Base-by-base conservation (phyloP, 2,888 invertebrate species). In the Drosophila kambysellisi region DNA sequence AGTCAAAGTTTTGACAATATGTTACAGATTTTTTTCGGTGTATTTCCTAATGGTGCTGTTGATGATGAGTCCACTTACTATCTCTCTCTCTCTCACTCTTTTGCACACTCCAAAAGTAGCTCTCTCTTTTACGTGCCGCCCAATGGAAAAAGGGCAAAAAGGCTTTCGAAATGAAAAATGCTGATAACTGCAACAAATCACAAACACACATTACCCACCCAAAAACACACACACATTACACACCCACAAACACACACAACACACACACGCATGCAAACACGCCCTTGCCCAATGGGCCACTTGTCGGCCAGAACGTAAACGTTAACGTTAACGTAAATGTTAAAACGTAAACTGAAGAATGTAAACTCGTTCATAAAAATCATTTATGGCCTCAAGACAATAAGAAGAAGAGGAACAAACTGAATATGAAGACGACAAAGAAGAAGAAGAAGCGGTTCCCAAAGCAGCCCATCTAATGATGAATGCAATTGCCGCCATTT, bases 401-500 rank as follows among this genome's bases (percentile, higher is more conserved):
- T 43, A 74, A 64, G 51, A 65, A 62, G 43, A 57, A 35, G 9
- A 53, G 12, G 12, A 15, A 17, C 17, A 12, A 56, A 56, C 17
- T n/a, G 17, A 25, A 46, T 15, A 46, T 32, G 12, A 48, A 60
- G 37, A 59, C 1, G 8, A n/a, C 12, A 17, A 6, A 53, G 20
- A 37, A 39, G 41, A 65, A 4, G 20, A 20, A n/a, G 39, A 51
- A 35, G 33, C 43, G 70, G 52, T 76, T 56, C 68, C 67, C 51
- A 50, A 64, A 72, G 63, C 73, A 66, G 67, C 65, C 65, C 60
- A 51, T 48, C 80, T 81, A 83, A 89, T 84, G 83, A 82, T 88
- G 83, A 79, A 81, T 77, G 83, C 86, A 89, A 90, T 88, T 88
- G 83, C 86, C 59, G 79, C 89, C 84, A 86, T 90, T 89, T 89